Evolutionary conservation across 2,888 invertebrate genomes (phyloP), one percentile per base, ranked within the genome.

Genomic region (Cartodere bifasciata): DNA sequence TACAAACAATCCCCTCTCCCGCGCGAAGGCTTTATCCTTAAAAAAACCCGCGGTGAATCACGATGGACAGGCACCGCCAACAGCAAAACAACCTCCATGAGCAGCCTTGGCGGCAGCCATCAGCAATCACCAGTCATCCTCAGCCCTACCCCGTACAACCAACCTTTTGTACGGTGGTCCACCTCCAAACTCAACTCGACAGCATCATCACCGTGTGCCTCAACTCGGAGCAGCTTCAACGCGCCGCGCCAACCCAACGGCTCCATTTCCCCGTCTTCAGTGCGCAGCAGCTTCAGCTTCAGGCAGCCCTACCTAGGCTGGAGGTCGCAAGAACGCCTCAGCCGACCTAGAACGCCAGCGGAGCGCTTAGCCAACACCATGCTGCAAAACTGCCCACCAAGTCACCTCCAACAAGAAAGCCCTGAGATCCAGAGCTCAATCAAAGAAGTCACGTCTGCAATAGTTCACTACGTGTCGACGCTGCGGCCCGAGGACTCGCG

Each of bases 401-500:
- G 25, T 7, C 43, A 38, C 7, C 45, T 43, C 16, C 47, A 44
- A 15, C 54, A 53, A 21, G 56, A 57, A 30, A 65, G 63, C 41
- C 67, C 67, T 36, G 79, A 79, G 56, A 84, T 85, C 38, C 82
- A 82, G 55, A 75, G 83, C 40, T 86, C 85, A 34, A 88, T 88
- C 56, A 87, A 87, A 60, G 87, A 87, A 62, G 88, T 88, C 43
- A 88, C 88, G 40, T 87, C 87, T 45, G 88, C 88, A 27, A 88
- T 90, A 48, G 88, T 87, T 32, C 87, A 88, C 59, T 88, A 87
- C 68, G 87, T 88, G 38, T 77, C 77, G 40, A 77, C 76, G 0
- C 47, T 74, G 47, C 74, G 69, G 54, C 75, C 70, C 35, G 74
- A 68, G 38, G 48, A 49, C 23, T 42, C 41, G 9, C 39, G 45